phyloP scores from a whole-genome alignment of 2,888 invertebrate species.

The Sesamia inferens region DNA sequence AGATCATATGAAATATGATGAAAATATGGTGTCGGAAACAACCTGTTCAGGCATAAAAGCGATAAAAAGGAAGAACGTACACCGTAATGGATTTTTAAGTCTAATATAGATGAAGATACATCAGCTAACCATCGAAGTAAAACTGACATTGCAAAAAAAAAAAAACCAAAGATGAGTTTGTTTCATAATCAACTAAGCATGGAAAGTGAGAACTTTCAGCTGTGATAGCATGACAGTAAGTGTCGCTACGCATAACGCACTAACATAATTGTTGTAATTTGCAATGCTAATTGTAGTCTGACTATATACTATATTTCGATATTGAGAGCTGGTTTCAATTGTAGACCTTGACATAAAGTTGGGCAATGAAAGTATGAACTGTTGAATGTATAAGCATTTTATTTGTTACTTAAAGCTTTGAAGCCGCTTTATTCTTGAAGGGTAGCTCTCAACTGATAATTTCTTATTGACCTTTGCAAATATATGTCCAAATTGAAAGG shows the following conservation, averaged over 20 bases:
- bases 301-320: conserved; percentile 34
- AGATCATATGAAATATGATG: too few relatives aligned
- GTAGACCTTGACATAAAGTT: conserved; percentile 49
- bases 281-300: conserved; percentile 54
- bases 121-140: neutral
- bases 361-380: conserved; percentile 47
- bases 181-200: conserved; percentile 58
- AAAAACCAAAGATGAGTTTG: conserved; percentile 18
- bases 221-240: conserved; percentile 48
- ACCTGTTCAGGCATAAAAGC: neutral
- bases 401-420: conserved; percentile 14
- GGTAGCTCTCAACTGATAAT: too few relatives aligned
- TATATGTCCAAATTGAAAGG: neutral
- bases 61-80: neutral
- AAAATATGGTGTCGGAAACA: neutral
- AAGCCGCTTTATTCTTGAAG: neutral
- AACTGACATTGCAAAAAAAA: conserved; percentile 22
- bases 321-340: conserved; percentile 35
- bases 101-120: neutral
- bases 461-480: neutral
- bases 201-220: conserved; percentile 66
- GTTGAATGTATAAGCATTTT: conserved; percentile 20
- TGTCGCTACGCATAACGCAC: conserved; percentile 37
- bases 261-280: conserved; percentile 51
- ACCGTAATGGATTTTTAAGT: neutral